Evolutionary conservation across 2,113 vertebrate genomes (phyloP), one percentile per base, ranked within the genome.

Genomic region (Globicephala melas): DNA sequence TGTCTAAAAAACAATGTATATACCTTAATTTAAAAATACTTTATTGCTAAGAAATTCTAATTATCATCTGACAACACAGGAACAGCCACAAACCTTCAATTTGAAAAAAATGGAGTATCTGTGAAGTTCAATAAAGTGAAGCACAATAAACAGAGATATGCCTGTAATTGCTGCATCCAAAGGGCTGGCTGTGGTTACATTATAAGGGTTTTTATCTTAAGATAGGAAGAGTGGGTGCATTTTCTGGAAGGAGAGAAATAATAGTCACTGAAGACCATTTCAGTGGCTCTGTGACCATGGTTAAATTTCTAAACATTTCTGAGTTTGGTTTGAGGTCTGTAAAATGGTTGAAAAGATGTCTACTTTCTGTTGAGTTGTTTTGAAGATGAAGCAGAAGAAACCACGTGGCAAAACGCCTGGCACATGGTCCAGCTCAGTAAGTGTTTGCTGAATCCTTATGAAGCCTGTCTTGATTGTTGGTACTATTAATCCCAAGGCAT

Each of bases 331-430:
- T 11, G n/a, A 81, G n/a, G 23, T 50, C 44, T 73, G 8, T 33
- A 81, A 47, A 58, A 73, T 26, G 5, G 31, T 73, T 65, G 44
- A 73, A 38, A 9, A 86, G 44, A 91, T 83, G 25, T 50, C 26
- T 20, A 2, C 6, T 36, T 23, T 86, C 63, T 44, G 28, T 4
- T 53, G 53, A 80, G 28, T 44, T n/a, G 33, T 70, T 50, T 50
- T 84, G 25, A 47, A 53, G 26, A n/a, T 4, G 41, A 70, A 50
- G 21, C 9, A 4, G 6, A 60, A 62, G 91, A 76, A 50, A 28
- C 26, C 36, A 28, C 2, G 0, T 13, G 2, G 33, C 44, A 3
- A 6, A 4, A 4, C 3, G 10, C 20, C 15, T 26, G 85, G 26
- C 20, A 25, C 38, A 1, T 50, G 41, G 38, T 25, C 41, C 47